Evolutionary conservation across 2,113 vertebrate species (phyloP).

Genomic region (Grallaria varia): DNA sequence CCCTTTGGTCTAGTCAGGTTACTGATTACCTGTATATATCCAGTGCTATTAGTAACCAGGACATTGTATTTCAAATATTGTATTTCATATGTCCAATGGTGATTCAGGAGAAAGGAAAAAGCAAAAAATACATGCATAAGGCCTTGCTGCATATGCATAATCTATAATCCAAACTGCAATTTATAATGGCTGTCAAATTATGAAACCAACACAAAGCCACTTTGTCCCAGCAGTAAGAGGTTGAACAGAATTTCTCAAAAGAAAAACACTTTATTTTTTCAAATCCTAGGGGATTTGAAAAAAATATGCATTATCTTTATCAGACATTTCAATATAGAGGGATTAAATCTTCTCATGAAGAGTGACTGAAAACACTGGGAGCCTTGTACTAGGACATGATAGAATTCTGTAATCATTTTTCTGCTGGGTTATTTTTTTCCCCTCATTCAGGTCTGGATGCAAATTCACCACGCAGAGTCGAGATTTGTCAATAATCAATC

Average conservation of each 20-base stretch:
- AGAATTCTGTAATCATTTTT: background rate
- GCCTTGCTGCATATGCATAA: background rate
- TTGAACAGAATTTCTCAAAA: background rate
- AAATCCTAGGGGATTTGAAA: background rate
- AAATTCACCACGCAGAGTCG: background rate
- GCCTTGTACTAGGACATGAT: background rate
- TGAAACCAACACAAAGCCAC: background rate
- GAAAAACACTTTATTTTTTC: background rate
- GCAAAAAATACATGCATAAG: background rate
- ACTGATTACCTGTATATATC: background rate
- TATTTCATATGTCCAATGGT: background rate
- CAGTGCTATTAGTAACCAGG: background rate
- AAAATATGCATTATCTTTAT: background rate
- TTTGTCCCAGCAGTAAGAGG: background rate
- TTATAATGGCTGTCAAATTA: background rate
- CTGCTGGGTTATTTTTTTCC: rapidly evolving
- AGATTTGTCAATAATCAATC: background rate
- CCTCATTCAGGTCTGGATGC: background rate
- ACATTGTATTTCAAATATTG: background rate
- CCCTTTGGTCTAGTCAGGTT: background rate
- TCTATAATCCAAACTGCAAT: background rate
- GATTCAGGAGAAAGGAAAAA: background rate
- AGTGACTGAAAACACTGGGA: background rate
- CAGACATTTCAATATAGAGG: background rate
- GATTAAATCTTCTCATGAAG: background rate